Evolutionary conservation across 2,113 vertebrate genomes (phyloP).

Genomic region (Rutilus rutilus): DNA sequence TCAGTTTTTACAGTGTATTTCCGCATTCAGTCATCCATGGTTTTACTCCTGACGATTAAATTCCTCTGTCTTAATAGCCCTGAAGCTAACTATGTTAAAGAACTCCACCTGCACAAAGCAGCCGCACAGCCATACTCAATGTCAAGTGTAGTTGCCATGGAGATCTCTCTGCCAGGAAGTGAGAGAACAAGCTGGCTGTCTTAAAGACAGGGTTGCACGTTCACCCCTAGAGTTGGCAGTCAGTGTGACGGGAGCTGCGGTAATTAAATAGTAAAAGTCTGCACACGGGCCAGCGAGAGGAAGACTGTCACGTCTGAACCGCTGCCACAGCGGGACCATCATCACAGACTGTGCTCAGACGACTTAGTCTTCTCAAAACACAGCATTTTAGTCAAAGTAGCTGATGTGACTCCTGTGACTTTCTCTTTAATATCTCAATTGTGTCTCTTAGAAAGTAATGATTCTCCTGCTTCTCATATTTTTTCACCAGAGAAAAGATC

Average conservation of each 20-base stretch:
- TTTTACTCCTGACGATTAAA: not conserved
- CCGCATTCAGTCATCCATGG: not conserved
- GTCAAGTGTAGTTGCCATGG: constrained; percentile 47
- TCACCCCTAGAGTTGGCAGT: constrained; percentile 32
- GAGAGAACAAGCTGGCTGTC: constrained; percentile 22
- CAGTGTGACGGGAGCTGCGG: constrained; percentile 24
- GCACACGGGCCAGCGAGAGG: not conserved
- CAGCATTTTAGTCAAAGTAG: not conserved
- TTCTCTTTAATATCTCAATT: constrained; percentile 17
- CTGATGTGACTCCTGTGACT: not conserved
- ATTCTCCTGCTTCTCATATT: not conserved
- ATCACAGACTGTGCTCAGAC: not conserved
- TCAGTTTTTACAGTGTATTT: not conserved
- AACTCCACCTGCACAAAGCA: constrained; percentile 28
- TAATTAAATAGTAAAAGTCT: constrained; percentile 41
- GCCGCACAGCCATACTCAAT: constrained; percentile 27
- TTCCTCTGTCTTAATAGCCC: not conserved
- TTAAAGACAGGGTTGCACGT: constrained; percentile 20
- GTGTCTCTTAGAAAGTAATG: not conserved
- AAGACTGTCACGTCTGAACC: constrained; percentile 23
- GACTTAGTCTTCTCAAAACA: not conserved
- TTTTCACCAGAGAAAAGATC: constrained; percentile 2
- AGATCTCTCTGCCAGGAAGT: constrained; percentile 38
- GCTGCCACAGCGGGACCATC: not conserved
- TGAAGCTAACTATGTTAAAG: not conserved